Base-by-base conservation (phyloP, 2,113 vertebrate genomes). In the Pterocles gutturalis region DNA sequence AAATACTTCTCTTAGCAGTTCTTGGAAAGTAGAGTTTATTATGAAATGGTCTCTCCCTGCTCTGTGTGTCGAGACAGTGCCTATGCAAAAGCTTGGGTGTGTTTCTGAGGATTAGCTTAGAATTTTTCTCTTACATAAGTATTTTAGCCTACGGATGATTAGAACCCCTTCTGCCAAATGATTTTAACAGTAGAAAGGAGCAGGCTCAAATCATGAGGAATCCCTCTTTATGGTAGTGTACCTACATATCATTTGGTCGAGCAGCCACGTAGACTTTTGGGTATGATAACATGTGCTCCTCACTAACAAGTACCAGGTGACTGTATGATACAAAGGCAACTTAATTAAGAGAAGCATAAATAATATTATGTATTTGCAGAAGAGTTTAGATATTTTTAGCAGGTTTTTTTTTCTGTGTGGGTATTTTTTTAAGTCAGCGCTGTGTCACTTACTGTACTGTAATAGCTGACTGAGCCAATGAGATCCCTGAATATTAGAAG, bases 221-320 rank as follows among this genome's bases (percentile, higher is more conserved):
- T 46, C 25, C 34, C 34, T 43, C 41, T 38, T 51, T 29, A 4
- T 14, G 73, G 31, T 19, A 65, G 34, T 54, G 43, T 5, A 45
- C 46, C 25, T 19, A 34, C 15, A 26, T 28, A 66, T 25, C 18
- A 8, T 45, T 61, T 58, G 13, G 8, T 55, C 0, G 4, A 79
- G 43, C 60, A 43, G 31, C 12, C 16, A 10, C 2, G 10, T 22
- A 38, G 36, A 22, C 18, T 51, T 79, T 2, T 17, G 17, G 14
- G 3, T 70, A 8, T 28, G n/a, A 31, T 33, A 61, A 65, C 53
- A 41, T 12, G 5, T 33, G 9, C 25, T 75, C 11, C 57, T 55
- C 11, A 6, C 22, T n/a, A 15, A 51, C 15, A 33, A 41, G 36
- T 13, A 58, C n/a, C 5, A 0, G 3, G 2, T 20, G 7, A 26